These are phyloP conservation scores for Pseudopipra pipra DNA, from an alignment of 2,113 vertebrate genomes.

Conservation along the genomic window DNA sequence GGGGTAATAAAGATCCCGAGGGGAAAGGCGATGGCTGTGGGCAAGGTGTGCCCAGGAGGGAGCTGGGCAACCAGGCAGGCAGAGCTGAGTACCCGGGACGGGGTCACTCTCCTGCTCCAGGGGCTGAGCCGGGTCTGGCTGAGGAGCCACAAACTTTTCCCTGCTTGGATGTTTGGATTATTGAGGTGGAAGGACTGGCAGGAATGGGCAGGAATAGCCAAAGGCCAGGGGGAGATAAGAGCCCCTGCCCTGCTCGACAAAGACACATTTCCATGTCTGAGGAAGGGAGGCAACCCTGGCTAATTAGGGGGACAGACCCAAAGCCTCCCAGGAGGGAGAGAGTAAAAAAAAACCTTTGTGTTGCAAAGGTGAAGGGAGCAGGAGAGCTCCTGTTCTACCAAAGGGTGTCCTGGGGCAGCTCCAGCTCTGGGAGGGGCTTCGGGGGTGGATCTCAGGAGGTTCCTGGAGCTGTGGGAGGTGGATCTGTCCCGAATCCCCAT, in stretches of 20 bases:
- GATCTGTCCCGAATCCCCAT: background rate
- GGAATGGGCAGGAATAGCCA: background rate
- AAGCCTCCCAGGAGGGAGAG: conserved; percentile 13
- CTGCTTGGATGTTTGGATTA: background rate
- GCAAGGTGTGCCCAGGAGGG: background rate
- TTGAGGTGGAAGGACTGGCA: background rate
- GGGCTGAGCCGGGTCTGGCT: rapidly evolving
- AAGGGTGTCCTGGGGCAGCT: background rate
- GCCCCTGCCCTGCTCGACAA: background rate
- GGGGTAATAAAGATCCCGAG: rapidly evolving
- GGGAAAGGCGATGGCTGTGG: background rate
- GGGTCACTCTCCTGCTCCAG: background rate
- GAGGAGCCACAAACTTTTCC: background rate
- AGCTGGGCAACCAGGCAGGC: rapidly evolving
- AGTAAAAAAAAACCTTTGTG: background rate
- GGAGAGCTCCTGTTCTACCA: background rate
- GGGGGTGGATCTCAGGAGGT: background rate
- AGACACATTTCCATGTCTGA: background rate
- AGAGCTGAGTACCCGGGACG: background rate
- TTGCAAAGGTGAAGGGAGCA: background rate
- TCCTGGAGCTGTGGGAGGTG: background rate
- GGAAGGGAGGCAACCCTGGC: conserved; percentile 30
- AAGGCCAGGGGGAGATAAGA: background rate
- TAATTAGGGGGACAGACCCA: background rate
- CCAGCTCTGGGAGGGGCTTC: rapidly evolving